Conservation (phyloP, 2,113 vertebrate species). For the Antennarius striatus region DNA sequence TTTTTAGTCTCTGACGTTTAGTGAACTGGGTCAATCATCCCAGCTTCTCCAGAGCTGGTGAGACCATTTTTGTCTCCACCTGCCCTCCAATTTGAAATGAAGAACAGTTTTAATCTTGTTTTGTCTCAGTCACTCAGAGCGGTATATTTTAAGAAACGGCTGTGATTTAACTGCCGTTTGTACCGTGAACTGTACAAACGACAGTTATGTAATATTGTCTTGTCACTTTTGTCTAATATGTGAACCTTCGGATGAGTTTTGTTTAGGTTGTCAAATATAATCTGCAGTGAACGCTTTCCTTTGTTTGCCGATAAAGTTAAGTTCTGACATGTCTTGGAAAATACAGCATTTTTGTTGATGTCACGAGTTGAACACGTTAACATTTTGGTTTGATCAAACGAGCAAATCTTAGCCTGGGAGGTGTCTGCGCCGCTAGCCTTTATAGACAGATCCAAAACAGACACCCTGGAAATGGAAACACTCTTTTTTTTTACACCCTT, state of each 20-base stretch:
- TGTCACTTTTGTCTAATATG: slow-evolving; percentile 13
- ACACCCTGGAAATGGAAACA: too few species aligned
- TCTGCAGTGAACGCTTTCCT: slow-evolving; percentile 1
- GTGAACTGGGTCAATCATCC: too few species aligned
- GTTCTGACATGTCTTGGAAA: background rate
- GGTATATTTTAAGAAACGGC: slow-evolving; percentile 24
- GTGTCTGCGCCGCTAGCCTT: background rate
- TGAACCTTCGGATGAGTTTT: slow-evolving; percentile 12
- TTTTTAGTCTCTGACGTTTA: too few species aligned
- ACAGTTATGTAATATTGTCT: background rate
- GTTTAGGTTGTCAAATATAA: slow-evolving; percentile 12
- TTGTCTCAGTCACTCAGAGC: slow-evolving; percentile 15
- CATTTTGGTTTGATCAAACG: slow-evolving; percentile 9
- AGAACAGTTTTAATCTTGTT: background rate
- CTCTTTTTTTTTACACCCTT: too few species aligned
- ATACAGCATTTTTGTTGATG: background rate
- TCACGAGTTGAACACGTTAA: background rate
- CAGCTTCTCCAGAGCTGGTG: too few species aligned
- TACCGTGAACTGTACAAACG: background rate
- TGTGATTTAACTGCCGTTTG: slow-evolving; percentile 6
- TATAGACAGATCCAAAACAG: too few species aligned
- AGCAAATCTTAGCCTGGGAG: slow-evolving; percentile 10
- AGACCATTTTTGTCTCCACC: too few species aligned
- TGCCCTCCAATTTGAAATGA: too few species aligned
- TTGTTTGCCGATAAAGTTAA: background rate